Percentiles rank a stretch among this genome's conserved stretches.
These are phyloP conservation scores for Laticauda laticaudata DNA, from an alignment of 2,113 vertebrate genomes.

Conservation along the genomic window DNA sequence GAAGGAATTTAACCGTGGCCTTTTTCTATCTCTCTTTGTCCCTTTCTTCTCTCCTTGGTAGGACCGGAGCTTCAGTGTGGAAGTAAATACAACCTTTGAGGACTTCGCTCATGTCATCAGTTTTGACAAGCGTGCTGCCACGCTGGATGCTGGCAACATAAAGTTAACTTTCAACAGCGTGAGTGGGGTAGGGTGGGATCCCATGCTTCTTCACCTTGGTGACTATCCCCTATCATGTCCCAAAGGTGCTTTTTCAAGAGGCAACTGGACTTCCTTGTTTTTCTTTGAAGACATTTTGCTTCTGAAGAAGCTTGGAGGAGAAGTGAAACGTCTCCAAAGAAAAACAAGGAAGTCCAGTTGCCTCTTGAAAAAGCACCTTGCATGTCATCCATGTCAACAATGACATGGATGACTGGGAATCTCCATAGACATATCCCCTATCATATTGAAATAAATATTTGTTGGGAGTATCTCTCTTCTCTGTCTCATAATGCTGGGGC, in stretches of 20 bases:
- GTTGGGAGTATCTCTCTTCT: neutral
- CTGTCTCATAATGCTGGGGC: neutral
- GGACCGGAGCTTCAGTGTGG: slow-evolving; percentile 73
- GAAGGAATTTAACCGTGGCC: neutral
- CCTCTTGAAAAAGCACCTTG: too few relatives aligned
- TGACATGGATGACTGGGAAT: neutral
- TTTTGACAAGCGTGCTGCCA: slow-evolving; percentile 75
- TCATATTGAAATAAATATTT: neutral
- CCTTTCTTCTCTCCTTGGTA: slow-evolving; percentile 32
- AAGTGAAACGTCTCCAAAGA: too few relatives aligned
- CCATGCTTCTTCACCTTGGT: neutral
- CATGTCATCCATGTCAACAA: too few relatives aligned
- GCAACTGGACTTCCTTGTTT: neutral
- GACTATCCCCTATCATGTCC: neutral
- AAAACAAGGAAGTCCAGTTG: too few relatives aligned
- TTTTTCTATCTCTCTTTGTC: neutral
- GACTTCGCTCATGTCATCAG: slow-evolving; percentile 76
- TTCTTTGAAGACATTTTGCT: too few relatives aligned
- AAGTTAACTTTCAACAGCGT: slow-evolving; percentile 77
- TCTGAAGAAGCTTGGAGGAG: too few relatives aligned
- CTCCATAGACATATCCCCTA: neutral
- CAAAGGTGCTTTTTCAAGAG: neutral
- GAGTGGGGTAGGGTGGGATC: slow-evolving; percentile 42
- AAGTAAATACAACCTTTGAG: slow-evolving; percentile 74
- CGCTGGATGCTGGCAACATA: slow-evolving; percentile 75